Evolutionary conservation across 2,888 invertebrate genomes (phyloP).

Genomic region (Dolichopus griseipennis): DNA sequence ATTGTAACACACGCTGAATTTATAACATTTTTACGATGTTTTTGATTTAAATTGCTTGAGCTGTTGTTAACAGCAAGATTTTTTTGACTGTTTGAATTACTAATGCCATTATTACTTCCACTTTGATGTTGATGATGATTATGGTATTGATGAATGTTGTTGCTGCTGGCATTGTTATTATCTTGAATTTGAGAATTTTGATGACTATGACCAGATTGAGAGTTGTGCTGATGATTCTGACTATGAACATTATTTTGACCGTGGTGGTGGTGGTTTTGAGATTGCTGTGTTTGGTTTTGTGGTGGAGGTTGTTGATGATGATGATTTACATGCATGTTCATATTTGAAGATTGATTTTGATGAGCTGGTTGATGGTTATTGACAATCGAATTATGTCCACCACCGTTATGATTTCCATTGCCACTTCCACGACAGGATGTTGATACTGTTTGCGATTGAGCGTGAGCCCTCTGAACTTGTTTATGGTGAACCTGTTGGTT

Average conservation of each 20-base stretch:
- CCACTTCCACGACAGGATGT: slow-evolving; percentile 32
- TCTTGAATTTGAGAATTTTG: slow-evolving; percentile 20
- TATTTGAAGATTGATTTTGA: slow-evolving; percentile 23
- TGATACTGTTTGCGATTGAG: slow-evolving; percentile 39
- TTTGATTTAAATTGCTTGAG: slow-evolving; percentile 24
- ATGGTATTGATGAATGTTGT: slow-evolving; percentile 25
- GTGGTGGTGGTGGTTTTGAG: slow-evolving; percentile 23
- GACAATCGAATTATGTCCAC: slow-evolving; percentile 21
- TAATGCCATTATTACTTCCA: slow-evolving; percentile 23
- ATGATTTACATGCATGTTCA: slow-evolving; percentile 33
- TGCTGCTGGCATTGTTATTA: slow-evolving; percentile 15
- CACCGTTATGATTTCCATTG: slow-evolving; percentile 17
- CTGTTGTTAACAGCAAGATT: slow-evolving; percentile 12
- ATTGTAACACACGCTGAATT: slow-evolving; percentile 67
- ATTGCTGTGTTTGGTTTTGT: slow-evolving; percentile 31
- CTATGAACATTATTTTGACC: slow-evolving; percentile 23
- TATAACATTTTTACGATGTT: slow-evolving; percentile 61
- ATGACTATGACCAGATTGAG: slow-evolving; percentile 19
- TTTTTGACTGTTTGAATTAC: slow-evolving; percentile 22
- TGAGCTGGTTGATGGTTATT: slow-evolving; percentile 28
- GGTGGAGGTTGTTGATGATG: slow-evolving; percentile 45
- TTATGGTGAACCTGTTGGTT: slow-evolving; percentile 31
- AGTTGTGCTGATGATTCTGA: slow-evolving; percentile 26
- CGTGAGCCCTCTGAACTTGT: slow-evolving; percentile 38
- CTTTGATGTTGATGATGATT: slow-evolving; percentile 26